phyloP scores from a whole-genome alignment of 1,140 invertebrate genomes.

The Idris sp. region DNA sequence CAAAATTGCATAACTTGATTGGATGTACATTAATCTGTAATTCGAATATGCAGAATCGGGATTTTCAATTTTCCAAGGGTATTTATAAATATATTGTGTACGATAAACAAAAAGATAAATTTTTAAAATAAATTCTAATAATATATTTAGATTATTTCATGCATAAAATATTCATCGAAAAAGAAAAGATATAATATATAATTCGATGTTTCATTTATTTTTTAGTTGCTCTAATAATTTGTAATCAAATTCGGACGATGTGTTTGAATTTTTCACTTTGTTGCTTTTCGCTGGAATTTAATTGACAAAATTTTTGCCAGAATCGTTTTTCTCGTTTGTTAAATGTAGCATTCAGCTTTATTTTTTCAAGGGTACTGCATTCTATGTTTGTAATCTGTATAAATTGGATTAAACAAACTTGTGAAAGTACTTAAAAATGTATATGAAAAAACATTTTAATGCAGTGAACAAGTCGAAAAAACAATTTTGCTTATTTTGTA shows the following conservation, averaged over 20 bases:
- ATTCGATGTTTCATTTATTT: too few relatives aligned
- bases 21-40: slow-evolving; percentile 26
- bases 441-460: too few relatives aligned
- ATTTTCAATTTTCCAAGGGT: slow-evolving; percentile 38
- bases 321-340: slow-evolving; percentile 23
- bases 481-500: too few relatives aligned
- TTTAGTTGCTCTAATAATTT: too few relatives aligned
- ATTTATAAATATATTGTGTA: slow-evolving; percentile 43
- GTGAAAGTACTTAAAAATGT: slow-evolving; percentile 2
- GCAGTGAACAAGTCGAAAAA: too few relatives aligned
- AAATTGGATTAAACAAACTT: slow-evolving; percentile 25
- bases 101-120: slow-evolving; percentile 35
- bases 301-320: slow-evolving; percentile 9
- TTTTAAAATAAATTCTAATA: too few relatives aligned
- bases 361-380: slow-evolving; percentile 16
- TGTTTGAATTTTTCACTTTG: slow-evolving; percentile 10
- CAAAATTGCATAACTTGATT: too few relatives aligned
- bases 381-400: slow-evolving; percentile 29
- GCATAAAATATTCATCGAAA: background rate
- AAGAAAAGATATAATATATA: too few relatives aligned
- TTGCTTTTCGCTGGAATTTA: slow-evolving; percentile 7
- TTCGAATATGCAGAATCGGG: slow-evolving; percentile 40
- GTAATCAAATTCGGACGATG: slow-evolving; percentile 1
- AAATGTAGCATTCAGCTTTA: slow-evolving; percentile 26
- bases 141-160: too few relatives aligned